Conservation (phyloP, 2,888 invertebrate species). For the Willowsia nigromaculata region DNA sequence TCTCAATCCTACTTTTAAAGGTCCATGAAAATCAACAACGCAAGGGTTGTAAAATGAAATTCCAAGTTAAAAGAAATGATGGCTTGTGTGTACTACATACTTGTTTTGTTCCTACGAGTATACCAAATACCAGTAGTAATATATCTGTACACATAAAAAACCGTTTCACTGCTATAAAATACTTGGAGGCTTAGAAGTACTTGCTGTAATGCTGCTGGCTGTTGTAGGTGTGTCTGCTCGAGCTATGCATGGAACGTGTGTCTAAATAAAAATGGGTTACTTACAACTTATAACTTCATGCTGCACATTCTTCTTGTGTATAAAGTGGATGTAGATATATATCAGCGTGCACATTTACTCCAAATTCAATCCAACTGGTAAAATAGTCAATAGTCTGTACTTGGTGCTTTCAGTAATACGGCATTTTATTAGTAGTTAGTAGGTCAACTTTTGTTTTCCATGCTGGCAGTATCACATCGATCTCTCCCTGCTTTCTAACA, state of each 20-base stretch:
- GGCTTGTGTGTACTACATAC: not conserved
- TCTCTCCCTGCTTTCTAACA: constrained; percentile 24
- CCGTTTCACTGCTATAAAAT: not conserved
- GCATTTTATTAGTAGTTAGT: constrained; percentile 66
- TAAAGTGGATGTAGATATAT: not conserved
- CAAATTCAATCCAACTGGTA: not conserved
- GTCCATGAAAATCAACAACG: constrained; percentile 28
- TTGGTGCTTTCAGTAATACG: not conserved
- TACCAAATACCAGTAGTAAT: not conserved
- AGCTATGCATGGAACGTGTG: constrained; percentile 52
- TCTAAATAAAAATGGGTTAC: constrained; percentile 47
- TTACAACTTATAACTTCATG: constrained; percentile 5
- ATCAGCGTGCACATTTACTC: not conserved
- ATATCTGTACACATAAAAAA: not conserved
- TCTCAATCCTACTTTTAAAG: constrained; percentile 14
- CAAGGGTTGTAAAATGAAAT: not conserved
- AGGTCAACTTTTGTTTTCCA: constrained; percentile 68
- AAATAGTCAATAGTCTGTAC: not conserved
- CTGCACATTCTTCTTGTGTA: not conserved
- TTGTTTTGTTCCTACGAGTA: not conserved
- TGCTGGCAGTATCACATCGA: constrained; percentile 47
- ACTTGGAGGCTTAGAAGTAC: not conserved
- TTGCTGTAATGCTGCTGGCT: not conserved
- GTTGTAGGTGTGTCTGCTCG: constrained; percentile 49
- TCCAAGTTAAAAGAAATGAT: not conserved